Percentiles rank a stretch among this genome's conserved stretches.
Conservation (phyloP, 2,113 vertebrate species). For the Brachyhypopomus gauderio region DNA sequence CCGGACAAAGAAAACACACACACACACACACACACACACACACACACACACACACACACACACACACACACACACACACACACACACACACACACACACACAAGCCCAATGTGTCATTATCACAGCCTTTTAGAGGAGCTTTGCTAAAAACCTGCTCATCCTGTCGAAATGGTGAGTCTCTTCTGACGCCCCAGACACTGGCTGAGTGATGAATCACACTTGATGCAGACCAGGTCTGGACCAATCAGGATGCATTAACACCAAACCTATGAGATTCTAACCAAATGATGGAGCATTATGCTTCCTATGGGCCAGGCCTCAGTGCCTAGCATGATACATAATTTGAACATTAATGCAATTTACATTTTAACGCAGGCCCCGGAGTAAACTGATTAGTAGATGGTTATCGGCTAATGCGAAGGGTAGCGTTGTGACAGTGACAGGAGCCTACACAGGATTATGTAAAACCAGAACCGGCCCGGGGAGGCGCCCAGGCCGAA, state of each 20-base stretch:
- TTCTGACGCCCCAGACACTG: slow-evolving; percentile 67
- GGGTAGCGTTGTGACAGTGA: slow-evolving; percentile 67
- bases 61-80: no score
- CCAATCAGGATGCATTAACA: slow-evolving; percentile 75
- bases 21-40: no score
- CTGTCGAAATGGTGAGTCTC: slow-evolving; percentile 57
- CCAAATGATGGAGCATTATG: slow-evolving; percentile 76
- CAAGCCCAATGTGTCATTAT: slow-evolving; percentile 58
- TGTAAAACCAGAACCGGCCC: slow-evolving; percentile 39
- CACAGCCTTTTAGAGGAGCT: slow-evolving; percentile 65
- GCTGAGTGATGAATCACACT: slow-evolving; percentile 64
- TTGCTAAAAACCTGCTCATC: slow-evolving; percentile 64
- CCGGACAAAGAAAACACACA: slow-evolving; percentile 66
- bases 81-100: slow-evolving; percentile 14
- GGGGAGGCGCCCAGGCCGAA: neutral
- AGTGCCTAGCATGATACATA: slow-evolving; percentile 73
- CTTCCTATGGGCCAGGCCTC: slow-evolving; percentile 67
- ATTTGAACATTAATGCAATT: slow-evolving; percentile 80
- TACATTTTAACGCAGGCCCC: slow-evolving; percentile 79
- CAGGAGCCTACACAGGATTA: slow-evolving; percentile 66
- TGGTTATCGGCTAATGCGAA: slow-evolving; percentile 79
- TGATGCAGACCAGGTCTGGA: slow-evolving; percentile 73
- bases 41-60: no score
- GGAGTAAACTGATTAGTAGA: slow-evolving; percentile 80
- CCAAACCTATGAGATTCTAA: slow-evolving; percentile 75